These are phyloP conservation scores for Drosophila falleni DNA, from an alignment of 2,888 invertebrate genomes.

Conservation along the genomic window DNA sequence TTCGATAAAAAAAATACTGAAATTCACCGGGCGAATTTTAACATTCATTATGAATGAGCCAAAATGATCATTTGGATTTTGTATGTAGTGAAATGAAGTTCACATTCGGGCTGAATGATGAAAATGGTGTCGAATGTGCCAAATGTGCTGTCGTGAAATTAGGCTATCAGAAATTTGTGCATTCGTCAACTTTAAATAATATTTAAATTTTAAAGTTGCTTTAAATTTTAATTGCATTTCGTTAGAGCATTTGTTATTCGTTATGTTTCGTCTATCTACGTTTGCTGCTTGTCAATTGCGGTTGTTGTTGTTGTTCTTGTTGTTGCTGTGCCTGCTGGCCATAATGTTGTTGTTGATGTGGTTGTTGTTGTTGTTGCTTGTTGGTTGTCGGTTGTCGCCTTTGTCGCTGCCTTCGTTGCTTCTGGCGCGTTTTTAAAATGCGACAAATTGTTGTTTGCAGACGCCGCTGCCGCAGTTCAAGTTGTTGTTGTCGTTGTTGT, in stretches of 20 bases:
- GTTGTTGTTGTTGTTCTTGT: slow-evolving; percentile 8
- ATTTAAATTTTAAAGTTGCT: background rate
- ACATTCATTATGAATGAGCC: no score
- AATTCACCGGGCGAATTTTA: no score
- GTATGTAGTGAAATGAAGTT: no score
- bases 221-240: background rate
- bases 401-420: slow-evolving; percentile 67
- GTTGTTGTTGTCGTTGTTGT: slow-evolving; percentile 30
- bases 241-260: slow-evolving; percentile 37
- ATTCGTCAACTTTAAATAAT: background rate
- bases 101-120: no score
- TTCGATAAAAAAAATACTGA: no score
- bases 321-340: background rate
- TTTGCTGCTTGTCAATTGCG: background rate
- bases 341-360: background rate
- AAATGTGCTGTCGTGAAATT: no score
- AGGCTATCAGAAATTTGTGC: no score
- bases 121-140: no score
- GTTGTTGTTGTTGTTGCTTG: slow-evolving; percentile 4
- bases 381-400: slow-evolving; percentile 59
- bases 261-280: background rate
- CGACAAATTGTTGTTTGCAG: slow-evolving; percentile 79
- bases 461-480: slow-evolving; percentile 58
- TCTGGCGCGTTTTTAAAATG: slow-evolving; percentile 77
- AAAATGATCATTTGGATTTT: no score